These are phyloP conservation scores for Drosophila nr. medialis DNA, from an alignment of 2,888 invertebrate species.

Conservation along the genomic window DNA sequence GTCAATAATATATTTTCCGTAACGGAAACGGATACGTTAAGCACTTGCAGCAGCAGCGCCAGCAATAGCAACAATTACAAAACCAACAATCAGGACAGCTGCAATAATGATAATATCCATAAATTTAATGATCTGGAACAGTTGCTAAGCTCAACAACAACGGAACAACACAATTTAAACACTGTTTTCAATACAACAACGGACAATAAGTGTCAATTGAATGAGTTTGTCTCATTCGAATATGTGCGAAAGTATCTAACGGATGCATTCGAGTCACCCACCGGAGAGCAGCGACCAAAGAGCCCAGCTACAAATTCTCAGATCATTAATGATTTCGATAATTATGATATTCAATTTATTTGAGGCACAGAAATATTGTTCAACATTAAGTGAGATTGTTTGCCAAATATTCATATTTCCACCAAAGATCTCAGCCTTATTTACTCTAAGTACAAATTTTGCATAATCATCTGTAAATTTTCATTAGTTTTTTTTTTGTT, in stretches of 20 bases:
- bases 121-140: constrained; percentile 81
- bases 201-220: constrained; percentile 53
- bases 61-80: constrained; percentile 37
- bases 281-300: constrained; percentile 33
- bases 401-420: constrained; percentile 22
- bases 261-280: constrained; percentile 77
- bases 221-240: constrained; percentile 84
- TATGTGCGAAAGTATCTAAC: constrained; percentile 84
- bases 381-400: constrained; percentile 21
- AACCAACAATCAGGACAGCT: constrained; percentile 33
- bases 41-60: constrained; percentile 58
- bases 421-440: constrained; percentile 76
- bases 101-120: constrained; percentile 69
- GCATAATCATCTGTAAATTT: background rate
- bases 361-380: constrained; percentile 18
- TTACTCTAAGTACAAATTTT: constrained; percentile 30
- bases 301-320: constrained; percentile 43
- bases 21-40: constrained; percentile 64
- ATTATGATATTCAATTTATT: constrained; percentile 83
- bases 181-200: constrained; percentile 11
- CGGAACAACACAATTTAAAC: background rate
- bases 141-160: constrained; percentile 50
- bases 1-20: constrained; percentile 24
- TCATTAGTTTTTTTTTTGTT: background rate
- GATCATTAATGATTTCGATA: constrained; percentile 80